Percentiles rank a stretch among this genome's conserved stretches.
Conservation (phyloP, 2,888 invertebrate genomes). For the Ectemnius continuus region DNA sequence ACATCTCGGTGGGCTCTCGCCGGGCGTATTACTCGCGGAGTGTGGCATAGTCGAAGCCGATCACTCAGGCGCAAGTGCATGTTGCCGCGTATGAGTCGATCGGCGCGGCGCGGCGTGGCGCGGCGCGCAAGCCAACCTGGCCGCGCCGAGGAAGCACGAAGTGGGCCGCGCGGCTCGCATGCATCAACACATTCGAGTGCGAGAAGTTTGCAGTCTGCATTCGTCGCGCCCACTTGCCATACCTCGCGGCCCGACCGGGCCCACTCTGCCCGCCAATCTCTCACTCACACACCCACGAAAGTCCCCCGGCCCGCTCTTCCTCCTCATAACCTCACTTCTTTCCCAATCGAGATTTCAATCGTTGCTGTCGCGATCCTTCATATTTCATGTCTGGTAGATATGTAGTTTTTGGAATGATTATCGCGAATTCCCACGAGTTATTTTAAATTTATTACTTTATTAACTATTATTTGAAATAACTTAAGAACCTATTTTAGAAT, state of each 20-base stretch:
- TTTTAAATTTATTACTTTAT: no score
- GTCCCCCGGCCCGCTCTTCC: not conserved
- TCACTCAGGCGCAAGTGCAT: slow-evolving; percentile 50
- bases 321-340: no score
- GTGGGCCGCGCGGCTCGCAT: slow-evolving; percentile 46
- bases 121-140: slow-evolving; percentile 2
- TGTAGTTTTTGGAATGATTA: no score
- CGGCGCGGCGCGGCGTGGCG: no score
- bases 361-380: no score
- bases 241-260: slow-evolving; percentile 24
- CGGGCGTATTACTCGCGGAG: no score
- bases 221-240: slow-evolving; percentile 47
- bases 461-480: no score
- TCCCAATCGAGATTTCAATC: no score
- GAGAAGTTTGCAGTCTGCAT: not conserved
- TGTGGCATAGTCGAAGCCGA: slow-evolving; percentile 15
- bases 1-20: no score
- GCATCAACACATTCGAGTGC: slow-evolving; percentile 30
- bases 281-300: slow-evolving; percentile 46
- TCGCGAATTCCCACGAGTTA: no score
- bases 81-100: slow-evolving; percentile 23
- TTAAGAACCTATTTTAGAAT: no score
- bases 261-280: slow-evolving; percentile 13
- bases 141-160: slow-evolving; percentile 38
- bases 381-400: no score